Percentiles rank a stretch among this genome's conserved stretches.
These are phyloP conservation scores for Orientallactaga bullata DNA, from an alignment of 2,113 vertebrate genomes.

Conservation along the genomic window DNA sequence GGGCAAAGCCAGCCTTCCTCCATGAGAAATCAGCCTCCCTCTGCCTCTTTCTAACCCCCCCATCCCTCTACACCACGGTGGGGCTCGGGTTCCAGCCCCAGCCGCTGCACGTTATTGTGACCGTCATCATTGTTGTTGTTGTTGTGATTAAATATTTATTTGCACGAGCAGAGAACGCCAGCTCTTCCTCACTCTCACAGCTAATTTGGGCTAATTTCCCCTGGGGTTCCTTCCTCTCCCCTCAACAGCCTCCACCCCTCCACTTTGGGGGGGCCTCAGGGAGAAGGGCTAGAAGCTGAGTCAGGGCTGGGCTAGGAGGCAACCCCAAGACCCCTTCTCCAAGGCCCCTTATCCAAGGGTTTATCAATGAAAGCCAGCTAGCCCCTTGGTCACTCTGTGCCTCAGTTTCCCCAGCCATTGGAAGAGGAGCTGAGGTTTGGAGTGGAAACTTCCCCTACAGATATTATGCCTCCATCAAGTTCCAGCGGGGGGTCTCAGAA, in stretches of 20 bases:
- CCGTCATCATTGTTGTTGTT: constrained; percentile 67
- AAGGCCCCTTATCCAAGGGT: too few relatives aligned
- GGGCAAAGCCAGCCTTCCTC: not conserved
- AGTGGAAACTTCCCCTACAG: not conserved
- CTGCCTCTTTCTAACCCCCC: not conserved
- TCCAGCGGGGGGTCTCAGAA: not conserved
- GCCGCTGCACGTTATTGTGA: constrained; percentile 28
- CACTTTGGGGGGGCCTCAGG: not conserved
- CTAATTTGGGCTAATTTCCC: constrained; percentile 81
- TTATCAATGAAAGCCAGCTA: not conserved
- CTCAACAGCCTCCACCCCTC: constrained; percentile 30
- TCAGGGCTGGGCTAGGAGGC: not conserved
- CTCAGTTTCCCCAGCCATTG: constrained; percentile 37
- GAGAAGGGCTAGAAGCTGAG: constrained; percentile 31
- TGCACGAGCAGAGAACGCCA: constrained; percentile 68
- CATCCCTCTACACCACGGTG: not conserved
- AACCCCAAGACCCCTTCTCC: too few relatives aligned
- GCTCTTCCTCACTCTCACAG: constrained; percentile 75
- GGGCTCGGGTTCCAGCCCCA: constrained; percentile 45
- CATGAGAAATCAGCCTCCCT: too few relatives aligned
- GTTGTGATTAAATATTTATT: constrained; percentile 82
- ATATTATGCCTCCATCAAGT: not conserved
- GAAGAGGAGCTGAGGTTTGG: not conserved
- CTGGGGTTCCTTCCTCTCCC: constrained; percentile 38
- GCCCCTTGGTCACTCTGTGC: not conserved